A percentile compares a stretch with the other conserved stretches of the same genome.
These are phyloP conservation scores for Macropus fuliginosus DNA, from an alignment of 2,797 vertebrate species.

Conservation along the genomic window DNA sequence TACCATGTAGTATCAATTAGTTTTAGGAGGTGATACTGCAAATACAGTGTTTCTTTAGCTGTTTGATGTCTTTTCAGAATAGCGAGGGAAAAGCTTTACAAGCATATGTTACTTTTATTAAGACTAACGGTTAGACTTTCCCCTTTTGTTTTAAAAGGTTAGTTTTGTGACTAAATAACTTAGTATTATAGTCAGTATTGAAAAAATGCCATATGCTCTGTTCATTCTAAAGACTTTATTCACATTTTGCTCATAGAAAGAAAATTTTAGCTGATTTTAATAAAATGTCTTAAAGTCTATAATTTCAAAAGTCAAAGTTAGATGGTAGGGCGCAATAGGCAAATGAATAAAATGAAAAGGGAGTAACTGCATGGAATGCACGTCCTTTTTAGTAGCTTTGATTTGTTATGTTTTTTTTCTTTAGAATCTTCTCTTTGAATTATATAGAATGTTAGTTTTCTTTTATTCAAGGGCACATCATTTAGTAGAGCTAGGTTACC, in stretches of 20 bases:
- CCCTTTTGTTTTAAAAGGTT: background rate
- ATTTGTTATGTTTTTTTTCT: background rate
- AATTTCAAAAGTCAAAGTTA: background rate
- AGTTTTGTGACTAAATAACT: background rate
- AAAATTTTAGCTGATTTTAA: background rate
- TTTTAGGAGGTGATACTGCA: background rate
- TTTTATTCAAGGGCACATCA: background rate
- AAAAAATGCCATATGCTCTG: background rate
- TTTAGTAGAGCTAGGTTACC: background rate
- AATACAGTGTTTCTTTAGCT: background rate
- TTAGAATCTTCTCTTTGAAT: background rate
- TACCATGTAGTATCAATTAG: background rate
- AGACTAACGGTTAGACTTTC: background rate
- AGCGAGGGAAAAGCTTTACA: background rate
- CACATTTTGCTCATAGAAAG: background rate
- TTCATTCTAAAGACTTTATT: background rate
- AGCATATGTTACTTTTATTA: background rate
- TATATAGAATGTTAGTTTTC: background rate
- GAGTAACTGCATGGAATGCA: background rate
- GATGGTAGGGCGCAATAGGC: background rate
- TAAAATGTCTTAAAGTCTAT: background rate
- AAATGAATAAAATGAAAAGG: background rate
- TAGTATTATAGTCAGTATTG: too few species aligned
- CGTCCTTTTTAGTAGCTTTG: background rate
- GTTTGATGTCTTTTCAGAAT: background rate